A percentile compares a stretch with the other conserved stretches of the same genome.
Conservation (phyloP, 1,140 invertebrate genomes). For the Listronotus bonariensis region DNA sequence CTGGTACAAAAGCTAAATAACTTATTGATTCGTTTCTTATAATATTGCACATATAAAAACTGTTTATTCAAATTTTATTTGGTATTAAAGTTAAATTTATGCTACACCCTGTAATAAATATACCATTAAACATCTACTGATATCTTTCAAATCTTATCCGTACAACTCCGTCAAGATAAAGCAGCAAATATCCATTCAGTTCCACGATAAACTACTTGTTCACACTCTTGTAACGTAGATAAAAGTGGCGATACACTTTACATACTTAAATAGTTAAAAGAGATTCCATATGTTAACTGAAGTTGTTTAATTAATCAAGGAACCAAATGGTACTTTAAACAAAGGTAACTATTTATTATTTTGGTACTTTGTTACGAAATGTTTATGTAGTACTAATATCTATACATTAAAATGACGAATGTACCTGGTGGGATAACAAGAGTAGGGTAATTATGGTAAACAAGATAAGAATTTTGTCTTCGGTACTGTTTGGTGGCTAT, state of each 20-base stretch:
- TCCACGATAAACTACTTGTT: conserved; percentile 29
- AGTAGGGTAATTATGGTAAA: conserved; percentile 15
- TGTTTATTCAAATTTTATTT: no score
- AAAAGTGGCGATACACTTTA: conserved; percentile 34
- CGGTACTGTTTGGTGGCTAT: no score
- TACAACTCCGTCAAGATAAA: conserved; percentile 27
- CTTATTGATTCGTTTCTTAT: no score
- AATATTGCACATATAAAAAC: no score
- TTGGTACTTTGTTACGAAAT: conserved; percentile 15
- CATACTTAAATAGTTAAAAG: conserved; percentile 26
- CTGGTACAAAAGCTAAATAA: no score
- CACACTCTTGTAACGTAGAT: conserved; percentile 29
- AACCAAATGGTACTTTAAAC: conserved; percentile 18
- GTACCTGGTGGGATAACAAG: conserved; percentile 17
- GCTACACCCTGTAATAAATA: no score
- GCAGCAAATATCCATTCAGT: conserved; percentile 34
- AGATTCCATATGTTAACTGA: conserved; percentile 4
- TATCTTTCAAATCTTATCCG: conserved; percentile 21
- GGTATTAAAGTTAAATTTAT: no score
- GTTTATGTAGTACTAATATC: conserved; percentile 16
- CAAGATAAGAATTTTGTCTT: no score
- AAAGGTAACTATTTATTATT: conserved; percentile 29
- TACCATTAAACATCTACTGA: no score
- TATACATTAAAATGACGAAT: conserved; percentile 28
- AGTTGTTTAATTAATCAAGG: conserved; percentile 29